Base-by-base conservation (phyloP, 2,888 invertebrate genomes). In the Gastracanthus pulcherrimus region DNA sequence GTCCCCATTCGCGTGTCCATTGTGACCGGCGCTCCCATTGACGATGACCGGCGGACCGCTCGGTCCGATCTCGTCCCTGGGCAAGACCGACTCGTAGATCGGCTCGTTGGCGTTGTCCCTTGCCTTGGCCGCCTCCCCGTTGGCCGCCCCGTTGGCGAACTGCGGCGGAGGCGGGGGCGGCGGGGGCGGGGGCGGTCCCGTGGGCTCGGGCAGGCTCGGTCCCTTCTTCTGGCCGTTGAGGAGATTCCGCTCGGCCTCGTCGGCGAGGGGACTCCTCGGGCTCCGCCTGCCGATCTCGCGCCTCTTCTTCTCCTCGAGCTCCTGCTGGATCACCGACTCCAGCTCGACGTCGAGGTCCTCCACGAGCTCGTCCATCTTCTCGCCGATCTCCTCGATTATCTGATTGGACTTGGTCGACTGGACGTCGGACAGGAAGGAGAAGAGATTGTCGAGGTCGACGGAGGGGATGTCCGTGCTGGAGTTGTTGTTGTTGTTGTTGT, bases 371-470 rank as follows among this genome's bases (percentile, higher is more conserved):
- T 96, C 95, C 96, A 97, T 97, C 87, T 95, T 95, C 87, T 96
- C 96, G 0, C 96, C 96, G 58, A 97, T 96, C 92, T 97, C 97
- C 16, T 97, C 96, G 76, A 97, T 95, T 23, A 95, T 92, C 67
- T 94, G 94, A 84, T 95, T 95, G 84, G 94, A 93, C 87, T 93
- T 94, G 16, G 93, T 93, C 88, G 91, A 94, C 64, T 92, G 93
- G 51, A 96, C 95, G 86, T 97, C 97, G 0, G 97, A 96, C 29
- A 98, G 93, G 92, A 98, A 98, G 80, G 97, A 97, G 92, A 98
- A 98, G 87, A 98, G 92, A 91, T 97, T 97, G 91, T 98, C 98
- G 87, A 98, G 92, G 90, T 97, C 97, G 0, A 97, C 96, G 0
- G 96, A 95, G 88, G 96, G 96, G 9, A 95, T 84, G 87, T 93